Evolutionary conservation across 2,888 invertebrate species (phyloP).

Genomic region (Drosophila recens): DNA sequence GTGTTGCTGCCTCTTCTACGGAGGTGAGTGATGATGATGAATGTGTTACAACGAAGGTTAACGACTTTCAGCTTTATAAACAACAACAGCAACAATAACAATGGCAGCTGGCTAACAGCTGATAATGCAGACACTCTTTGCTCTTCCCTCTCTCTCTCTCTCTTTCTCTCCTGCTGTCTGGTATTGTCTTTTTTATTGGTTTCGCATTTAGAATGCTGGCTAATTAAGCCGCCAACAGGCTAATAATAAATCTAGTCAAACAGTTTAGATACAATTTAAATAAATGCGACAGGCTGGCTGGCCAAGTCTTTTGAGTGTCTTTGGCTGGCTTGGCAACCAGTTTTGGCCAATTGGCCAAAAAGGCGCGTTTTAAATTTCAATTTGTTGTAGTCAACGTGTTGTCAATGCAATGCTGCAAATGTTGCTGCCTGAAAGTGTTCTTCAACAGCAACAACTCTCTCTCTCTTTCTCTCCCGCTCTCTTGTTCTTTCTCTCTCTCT

Average conservation of each 20-base stretch:
- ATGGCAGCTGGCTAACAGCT: constrained; percentile 56
- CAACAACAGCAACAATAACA: constrained; percentile 59
- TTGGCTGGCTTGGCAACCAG: constrained; percentile 54
- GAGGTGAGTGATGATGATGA: constrained; percentile 82
- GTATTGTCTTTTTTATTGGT: constrained; percentile 25
- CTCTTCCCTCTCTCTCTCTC: constrained; percentile 9
- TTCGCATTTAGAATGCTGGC: constrained; percentile 25
- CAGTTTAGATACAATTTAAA: constrained; percentile 75
- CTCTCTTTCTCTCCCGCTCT: constrained; percentile 3
- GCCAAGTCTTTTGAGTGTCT: constrained; percentile 47
- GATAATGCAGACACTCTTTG: constrained; percentile 52
- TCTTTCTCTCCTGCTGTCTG: not conserved
- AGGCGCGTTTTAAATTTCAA: constrained; percentile 79
- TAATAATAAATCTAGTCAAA: constrained; percentile 70
- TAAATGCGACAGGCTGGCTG: constrained; percentile 70
- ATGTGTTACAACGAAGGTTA: constrained; percentile 83
- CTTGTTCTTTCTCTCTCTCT: constrained; percentile 20
- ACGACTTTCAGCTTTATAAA: constrained; percentile 81
- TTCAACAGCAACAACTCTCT: constrained; percentile 33
- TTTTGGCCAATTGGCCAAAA: constrained; percentile 68
- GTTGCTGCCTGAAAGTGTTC: constrained; percentile 52
- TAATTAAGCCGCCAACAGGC: constrained; percentile 77
- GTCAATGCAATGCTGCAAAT: constrained; percentile 57
- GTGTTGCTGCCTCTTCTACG: constrained; percentile 52
- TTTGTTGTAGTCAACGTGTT: constrained; percentile 77